phyloP scores from a whole-genome alignment of 2,888 invertebrate species.

The Bimastos eiseni region DNA sequence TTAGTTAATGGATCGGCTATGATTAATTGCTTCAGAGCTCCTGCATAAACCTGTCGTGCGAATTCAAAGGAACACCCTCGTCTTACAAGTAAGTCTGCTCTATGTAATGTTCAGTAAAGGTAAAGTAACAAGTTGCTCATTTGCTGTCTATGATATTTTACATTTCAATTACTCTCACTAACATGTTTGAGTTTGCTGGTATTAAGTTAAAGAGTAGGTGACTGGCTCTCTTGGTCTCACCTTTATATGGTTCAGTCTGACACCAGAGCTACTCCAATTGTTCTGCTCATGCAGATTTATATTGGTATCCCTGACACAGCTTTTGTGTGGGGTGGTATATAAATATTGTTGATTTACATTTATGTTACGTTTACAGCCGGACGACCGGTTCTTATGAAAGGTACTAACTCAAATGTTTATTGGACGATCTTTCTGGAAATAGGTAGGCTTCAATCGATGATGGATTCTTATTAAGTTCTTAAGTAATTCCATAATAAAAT shows the following conservation, averaged over 20 bases:
- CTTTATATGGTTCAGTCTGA: not conserved
- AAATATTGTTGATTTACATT: not conserved
- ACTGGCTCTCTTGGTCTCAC: not conserved
- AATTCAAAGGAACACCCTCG: constrained; percentile 88
- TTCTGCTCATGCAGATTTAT: not conserved
- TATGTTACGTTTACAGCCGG: not conserved
- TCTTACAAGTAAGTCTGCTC: constrained; percentile 73
- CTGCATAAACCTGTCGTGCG: constrained; percentile 89
- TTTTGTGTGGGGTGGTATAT: not conserved
- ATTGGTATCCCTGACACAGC: not conserved
- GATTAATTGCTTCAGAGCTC: constrained; percentile 68
- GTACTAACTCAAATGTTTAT: not conserved
- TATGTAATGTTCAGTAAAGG: not conserved
- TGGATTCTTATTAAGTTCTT: too few species aligned
- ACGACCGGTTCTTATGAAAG: not conserved
- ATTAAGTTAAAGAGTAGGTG: not conserved
- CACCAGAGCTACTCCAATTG: not conserved
- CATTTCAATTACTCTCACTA: not conserved
- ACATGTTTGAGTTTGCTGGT: not conserved
- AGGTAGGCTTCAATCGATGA: not conserved
- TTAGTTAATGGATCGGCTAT: constrained; percentile 30
- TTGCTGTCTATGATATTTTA: not conserved
- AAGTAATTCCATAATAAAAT: not conserved
- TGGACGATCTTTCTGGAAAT: not conserved
- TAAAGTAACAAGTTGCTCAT: not conserved